Evolutionary conservation across 2,888 invertebrate species (phyloP).

Genomic region (Pinctada fucata): DNA sequence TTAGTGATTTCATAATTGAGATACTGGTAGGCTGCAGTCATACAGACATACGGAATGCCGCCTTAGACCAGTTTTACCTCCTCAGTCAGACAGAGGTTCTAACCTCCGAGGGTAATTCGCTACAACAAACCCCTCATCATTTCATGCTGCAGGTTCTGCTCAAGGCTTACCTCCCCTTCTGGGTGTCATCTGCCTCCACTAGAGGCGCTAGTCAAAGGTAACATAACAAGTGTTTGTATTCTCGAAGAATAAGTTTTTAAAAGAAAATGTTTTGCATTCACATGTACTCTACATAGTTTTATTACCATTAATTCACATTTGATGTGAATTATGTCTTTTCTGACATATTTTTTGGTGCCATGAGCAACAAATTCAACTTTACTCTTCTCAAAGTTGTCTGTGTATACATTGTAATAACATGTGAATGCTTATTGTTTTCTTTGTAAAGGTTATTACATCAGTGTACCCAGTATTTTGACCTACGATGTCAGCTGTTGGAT

Average conservation of each 20-base stretch:
- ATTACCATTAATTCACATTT: neutral
- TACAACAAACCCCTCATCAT: slow-evolving; percentile 71
- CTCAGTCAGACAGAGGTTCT: slow-evolving; percentile 71
- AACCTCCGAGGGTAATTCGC: slow-evolving; percentile 45
- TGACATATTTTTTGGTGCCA: neutral
- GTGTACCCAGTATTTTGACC: slow-evolving; percentile 78
- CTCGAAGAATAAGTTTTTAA: no score
- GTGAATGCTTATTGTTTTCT: no score
- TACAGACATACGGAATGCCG: slow-evolving; percentile 74
- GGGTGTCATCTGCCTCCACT: slow-evolving; percentile 77
- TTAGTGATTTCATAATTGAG: slow-evolving; percentile 78
- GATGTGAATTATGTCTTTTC: slow-evolving; percentile 14
- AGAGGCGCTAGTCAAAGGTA: slow-evolving; percentile 77
- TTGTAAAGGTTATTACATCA: slow-evolving; percentile 74
- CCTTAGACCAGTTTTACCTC: slow-evolving; percentile 76
- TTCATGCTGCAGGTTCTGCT: slow-evolving; percentile 76
- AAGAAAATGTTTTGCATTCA: no score
- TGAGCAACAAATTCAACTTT: no score
- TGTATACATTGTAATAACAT: no score
- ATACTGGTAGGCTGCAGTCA: slow-evolving; percentile 77
- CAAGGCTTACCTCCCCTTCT: slow-evolving; percentile 78
- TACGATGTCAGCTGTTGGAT: slow-evolving; percentile 76
- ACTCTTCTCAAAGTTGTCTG: no score
- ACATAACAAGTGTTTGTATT: neutral
- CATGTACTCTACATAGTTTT: neutral